Percentiles rank a stretch among this genome's conserved stretches.
These are phyloP conservation scores for Megaleporinus macrocephalus DNA, from an alignment of 2,113 vertebrate species.

Conservation along the genomic window DNA sequence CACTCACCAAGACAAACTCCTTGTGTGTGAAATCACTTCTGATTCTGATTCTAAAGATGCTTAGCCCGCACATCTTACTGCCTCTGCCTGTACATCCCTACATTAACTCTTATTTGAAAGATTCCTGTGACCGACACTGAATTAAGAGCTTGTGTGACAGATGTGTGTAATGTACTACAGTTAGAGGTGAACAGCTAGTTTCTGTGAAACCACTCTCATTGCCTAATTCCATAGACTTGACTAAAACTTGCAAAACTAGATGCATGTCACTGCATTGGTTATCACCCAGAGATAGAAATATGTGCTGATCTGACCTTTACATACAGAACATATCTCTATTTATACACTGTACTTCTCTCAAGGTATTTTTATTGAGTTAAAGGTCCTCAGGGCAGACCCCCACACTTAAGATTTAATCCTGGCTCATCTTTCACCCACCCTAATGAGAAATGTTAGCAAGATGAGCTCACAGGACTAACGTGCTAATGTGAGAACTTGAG, in stretches of 20 bases:
- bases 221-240: background rate
- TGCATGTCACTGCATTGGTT: background rate
- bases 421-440: background rate
- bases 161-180: no score
- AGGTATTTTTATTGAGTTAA: background rate
- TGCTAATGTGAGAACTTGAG: background rate
- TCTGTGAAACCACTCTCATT: no score
- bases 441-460: background rate
- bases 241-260: background rate
- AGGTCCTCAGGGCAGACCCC: background rate
- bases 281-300: background rate
- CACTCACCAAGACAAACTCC: no score
- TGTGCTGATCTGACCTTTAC: background rate
- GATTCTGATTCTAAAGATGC: no score
- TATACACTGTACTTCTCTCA: no score
- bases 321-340: background rate
- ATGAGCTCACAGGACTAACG: background rate
- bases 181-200: background rate
- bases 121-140: no score
- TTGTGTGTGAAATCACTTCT: no score
- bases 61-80: no score
- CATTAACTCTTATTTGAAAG: no score
- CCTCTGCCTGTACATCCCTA: no score
- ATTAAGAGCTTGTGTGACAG: no score
- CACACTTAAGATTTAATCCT: background rate